Evolutionary conservation across 2,888 invertebrate genomes (phyloP).

Genomic region (Serripes groenlandicus): DNA sequence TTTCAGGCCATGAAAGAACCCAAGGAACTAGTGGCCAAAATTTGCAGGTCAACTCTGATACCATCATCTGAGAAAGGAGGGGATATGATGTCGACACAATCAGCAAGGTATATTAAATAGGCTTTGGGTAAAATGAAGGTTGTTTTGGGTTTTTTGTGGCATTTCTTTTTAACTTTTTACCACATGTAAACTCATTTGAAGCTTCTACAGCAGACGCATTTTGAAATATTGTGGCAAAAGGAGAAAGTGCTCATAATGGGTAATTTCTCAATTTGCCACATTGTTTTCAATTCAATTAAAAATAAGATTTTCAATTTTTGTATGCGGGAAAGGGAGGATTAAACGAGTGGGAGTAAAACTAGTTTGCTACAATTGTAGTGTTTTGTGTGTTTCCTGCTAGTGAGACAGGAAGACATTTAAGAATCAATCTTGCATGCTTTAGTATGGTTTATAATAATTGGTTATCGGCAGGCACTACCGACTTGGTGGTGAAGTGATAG

Average conservation of each 20-base stretch:
- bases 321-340: too few species aligned
- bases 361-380: too few species aligned
- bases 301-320: too few species aligned
- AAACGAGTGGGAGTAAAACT: too few species aligned
- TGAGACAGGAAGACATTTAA: too few species aligned
- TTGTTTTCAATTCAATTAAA: background rate
- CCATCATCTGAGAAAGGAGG: constrained; percentile 77
- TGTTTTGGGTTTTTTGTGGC: background rate
- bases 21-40: constrained; percentile 67
- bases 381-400: too few species aligned
- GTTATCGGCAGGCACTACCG: too few species aligned
- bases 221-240: background rate
- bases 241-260: background rate
- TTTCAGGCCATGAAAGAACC: constrained; percentile 60
- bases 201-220: too few species aligned
- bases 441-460: too few species aligned
- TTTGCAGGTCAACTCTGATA: constrained; percentile 84
- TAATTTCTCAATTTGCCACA: background rate
- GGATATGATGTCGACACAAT: constrained; percentile 86
- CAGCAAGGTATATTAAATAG: constrained; percentile 82
- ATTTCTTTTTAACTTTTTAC: background rate
- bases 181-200: too few species aligned
- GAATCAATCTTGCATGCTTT: too few species aligned
- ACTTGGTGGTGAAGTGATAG: too few species aligned
- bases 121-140: background rate